phyloP scores from a whole-genome alignment of 2,797 vertebrate genomes.

The Threskiornis aethiopicus region DNA sequence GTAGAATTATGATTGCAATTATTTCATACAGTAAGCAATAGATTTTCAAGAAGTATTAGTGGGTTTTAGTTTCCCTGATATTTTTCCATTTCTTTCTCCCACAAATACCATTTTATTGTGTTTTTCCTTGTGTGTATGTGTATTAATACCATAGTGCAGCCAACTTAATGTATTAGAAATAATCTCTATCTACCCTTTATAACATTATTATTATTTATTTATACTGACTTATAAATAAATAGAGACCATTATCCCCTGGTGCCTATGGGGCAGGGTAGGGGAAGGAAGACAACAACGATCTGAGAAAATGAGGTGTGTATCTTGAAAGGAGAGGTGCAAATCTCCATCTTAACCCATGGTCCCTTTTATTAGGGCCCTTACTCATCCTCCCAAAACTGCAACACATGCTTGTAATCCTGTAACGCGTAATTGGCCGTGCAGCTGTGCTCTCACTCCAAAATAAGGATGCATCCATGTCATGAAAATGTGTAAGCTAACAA shows the following conservation, averaged over 20 bases:
- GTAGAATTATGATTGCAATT: background rate
- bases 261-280: background rate
- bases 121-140: rapidly evolving
- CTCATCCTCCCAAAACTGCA: background rate
- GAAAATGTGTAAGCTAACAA: background rate
- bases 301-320: background rate
- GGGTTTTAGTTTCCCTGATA: background rate
- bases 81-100: background rate
- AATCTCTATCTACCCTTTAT: background rate
- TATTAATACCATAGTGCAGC: background rate
- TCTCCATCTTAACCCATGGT: background rate
- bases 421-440: background rate
- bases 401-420: background rate
- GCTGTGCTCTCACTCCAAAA: background rate
- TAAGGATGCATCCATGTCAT: background rate
- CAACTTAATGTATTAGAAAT: conserved; percentile 54
- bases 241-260: rapidly evolving
- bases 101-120: background rate
- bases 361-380: background rate
- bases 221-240: background rate
- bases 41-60: background rate
- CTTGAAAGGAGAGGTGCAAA: background rate
- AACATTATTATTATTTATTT: background rate
- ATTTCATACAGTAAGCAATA: background rate
- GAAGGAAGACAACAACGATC: background rate